Evolutionary conservation across 1,140 invertebrate species (phyloP).

Genomic region (Popillia japonica): DNA sequence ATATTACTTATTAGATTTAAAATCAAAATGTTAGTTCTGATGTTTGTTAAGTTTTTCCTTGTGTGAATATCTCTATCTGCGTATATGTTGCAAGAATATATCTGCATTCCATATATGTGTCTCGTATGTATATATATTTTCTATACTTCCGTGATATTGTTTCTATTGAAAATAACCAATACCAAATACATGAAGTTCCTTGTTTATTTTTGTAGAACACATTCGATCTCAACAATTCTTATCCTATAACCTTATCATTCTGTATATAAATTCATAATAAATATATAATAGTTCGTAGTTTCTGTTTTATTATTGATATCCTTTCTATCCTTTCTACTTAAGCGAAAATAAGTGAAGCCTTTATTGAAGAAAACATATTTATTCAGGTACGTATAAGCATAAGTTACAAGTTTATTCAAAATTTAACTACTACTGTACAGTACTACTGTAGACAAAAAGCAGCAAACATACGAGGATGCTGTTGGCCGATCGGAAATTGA

Average conservation of each 20-base stretch:
- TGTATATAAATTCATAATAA: slow-evolving; percentile 35
- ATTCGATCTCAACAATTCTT: slow-evolving; percentile 20
- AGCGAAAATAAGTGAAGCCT: no score
- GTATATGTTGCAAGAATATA: slow-evolving; percentile 19
- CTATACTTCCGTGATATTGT: slow-evolving; percentile 15
- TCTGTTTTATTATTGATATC: slow-evolving; percentile 12
- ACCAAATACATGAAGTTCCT: slow-evolving; percentile 2
- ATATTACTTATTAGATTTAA: slow-evolving; percentile 36
- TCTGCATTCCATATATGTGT: slow-evolving; percentile 19
- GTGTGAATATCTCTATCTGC: not conserved
- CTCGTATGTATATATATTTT: slow-evolving; percentile 21
- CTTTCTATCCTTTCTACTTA: no score
- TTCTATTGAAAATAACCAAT: not conserved
- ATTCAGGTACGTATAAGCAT: no score
- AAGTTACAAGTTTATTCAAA: no score
- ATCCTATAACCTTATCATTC: slow-evolving; percentile 21
- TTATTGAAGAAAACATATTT: no score
- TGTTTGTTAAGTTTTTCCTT: slow-evolving; percentile 25
- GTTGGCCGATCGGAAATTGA: no score
- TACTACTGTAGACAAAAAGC: no score
- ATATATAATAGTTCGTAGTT: slow-evolving; percentile 24
- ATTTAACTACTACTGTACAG: no score
- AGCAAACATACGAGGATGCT: no score
- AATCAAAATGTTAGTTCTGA: slow-evolving; percentile 4
- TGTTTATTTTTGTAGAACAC: slow-evolving; percentile 24